Evolutionary conservation across 2,113 vertebrate species (phyloP), one percentile per base, ranked within the genome.

Genomic region (Corapipo altera): DNA sequence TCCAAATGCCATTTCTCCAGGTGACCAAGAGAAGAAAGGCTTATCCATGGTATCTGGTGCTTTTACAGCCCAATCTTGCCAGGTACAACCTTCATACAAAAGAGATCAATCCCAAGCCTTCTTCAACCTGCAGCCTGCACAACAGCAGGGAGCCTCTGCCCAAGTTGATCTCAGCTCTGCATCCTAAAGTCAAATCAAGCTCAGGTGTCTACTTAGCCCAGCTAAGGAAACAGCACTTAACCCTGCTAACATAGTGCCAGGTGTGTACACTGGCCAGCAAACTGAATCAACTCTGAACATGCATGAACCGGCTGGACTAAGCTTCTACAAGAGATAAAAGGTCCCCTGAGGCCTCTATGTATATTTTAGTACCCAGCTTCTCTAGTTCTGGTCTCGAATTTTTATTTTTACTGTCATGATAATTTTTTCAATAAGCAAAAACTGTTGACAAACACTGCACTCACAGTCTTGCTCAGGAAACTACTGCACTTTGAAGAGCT

Each of bases 101-200:
- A 41, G 26, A 59, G 2, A 43, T 7, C 22, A 62, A 17, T 3
- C 26, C 12, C 57, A 66, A 44, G 17, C 17, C 37, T 58, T 46
- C n/a, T 55, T 14, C 61, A 72, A 11, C 48, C 20, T 69, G 12
- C 65, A 41, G 37, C 13, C 5, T 2, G 24, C 9, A 11, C 5
- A 20, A 35, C 2, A 59, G 24, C 24, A 52, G 11, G 21, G 16
- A 93, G 7, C 21, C 32, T 54, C 35, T 27, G 33, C 57, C 39
- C 44, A 52, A 88, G 41, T 16, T 7, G 3, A 64, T 37, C 48
- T 51, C 66, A 65, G 35, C 30, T 64, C 28, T 4, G 1, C 0
- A 0, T 21, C 32, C 55, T 41, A 11, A 12, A 73, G 19, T 6
- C 1, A 1, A 67, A 82, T 5, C 0, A 2, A 67, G 33, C 74